A percentile compares a stretch with the other conserved stretches of the same genome.
These are phyloP conservation scores for Phallusia fumigata DNA, from an alignment of 23 tunicate genomes.

Conservation along the genomic window DNA sequence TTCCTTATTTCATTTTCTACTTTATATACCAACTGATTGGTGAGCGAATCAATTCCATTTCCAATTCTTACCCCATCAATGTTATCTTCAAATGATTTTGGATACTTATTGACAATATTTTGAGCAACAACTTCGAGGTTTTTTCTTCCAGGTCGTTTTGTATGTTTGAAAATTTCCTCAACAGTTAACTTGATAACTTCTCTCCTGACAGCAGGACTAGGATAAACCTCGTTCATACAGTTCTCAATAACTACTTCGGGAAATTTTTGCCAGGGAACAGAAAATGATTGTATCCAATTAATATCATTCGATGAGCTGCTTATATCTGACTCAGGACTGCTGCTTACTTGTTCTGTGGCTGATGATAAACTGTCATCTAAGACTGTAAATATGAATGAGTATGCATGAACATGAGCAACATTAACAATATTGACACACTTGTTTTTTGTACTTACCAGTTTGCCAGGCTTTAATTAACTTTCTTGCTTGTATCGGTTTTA, in stretches of 20 bases:
- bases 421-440: not conserved
- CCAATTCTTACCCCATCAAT: not conserved
- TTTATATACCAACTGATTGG: not conserved
- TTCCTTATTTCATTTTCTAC: not conserved
- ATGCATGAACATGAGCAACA: not conserved
- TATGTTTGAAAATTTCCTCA: not conserved
- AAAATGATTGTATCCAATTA: not conserved
- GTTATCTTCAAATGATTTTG: not conserved
- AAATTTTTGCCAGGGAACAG: not conserved
- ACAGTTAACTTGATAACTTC: not conserved
- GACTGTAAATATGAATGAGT: not conserved
- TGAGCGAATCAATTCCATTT: not conserved
- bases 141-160: not conserved
- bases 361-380: not conserved
- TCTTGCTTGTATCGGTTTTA: conserved; percentile 12
- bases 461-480: conserved; percentile 1
- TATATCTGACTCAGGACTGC: not conserved
- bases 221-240: not conserved
- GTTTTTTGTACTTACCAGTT: not conserved
- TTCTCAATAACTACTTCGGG: not conserved
- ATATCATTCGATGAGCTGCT: not conserved
- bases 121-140: not conserved
- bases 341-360: not conserved
- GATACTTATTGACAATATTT: not conserved
- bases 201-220: not conserved